Conservation (phyloP, 2,113 vertebrate species). For the Aleadryas rufinucha region DNA sequence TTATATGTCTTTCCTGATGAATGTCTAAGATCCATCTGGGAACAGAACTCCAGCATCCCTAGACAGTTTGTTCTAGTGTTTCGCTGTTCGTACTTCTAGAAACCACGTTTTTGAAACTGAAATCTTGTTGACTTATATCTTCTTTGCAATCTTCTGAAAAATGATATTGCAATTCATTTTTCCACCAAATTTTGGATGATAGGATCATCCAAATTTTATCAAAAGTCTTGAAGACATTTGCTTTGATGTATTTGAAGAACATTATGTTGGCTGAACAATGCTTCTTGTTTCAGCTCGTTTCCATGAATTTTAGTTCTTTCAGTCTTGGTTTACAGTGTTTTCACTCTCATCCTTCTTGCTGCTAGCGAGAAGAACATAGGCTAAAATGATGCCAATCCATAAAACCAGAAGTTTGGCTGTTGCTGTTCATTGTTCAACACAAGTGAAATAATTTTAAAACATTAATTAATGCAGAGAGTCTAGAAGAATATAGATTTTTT, state of each 20-base stretch:
- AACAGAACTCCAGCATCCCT: background rate
- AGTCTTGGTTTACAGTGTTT: background rate
- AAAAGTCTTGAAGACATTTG: background rate
- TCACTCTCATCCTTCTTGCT: background rate
- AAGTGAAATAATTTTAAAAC: background rate
- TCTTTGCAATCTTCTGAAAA: background rate
- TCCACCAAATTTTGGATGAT: no score
- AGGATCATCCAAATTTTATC: background rate
- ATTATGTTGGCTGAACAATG: background rate
- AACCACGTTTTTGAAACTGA: background rate
- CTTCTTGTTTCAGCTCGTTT: background rate
- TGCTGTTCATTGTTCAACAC: background rate
- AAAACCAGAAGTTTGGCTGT: background rate
- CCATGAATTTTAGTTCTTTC: background rate
- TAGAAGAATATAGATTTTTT: background rate
- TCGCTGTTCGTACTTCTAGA: background rate
- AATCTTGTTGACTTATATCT: background rate
- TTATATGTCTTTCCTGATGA: background rate
- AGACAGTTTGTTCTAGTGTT: background rate
- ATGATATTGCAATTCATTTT: background rate
- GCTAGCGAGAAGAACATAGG: background rate
- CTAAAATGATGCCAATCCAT: background rate
- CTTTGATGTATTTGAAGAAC: background rate
- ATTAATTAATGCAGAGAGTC: background rate
- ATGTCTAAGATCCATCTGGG: background rate